Conservation (phyloP, 1,140 invertebrate species). For the Pogonus chalceus region DNA sequence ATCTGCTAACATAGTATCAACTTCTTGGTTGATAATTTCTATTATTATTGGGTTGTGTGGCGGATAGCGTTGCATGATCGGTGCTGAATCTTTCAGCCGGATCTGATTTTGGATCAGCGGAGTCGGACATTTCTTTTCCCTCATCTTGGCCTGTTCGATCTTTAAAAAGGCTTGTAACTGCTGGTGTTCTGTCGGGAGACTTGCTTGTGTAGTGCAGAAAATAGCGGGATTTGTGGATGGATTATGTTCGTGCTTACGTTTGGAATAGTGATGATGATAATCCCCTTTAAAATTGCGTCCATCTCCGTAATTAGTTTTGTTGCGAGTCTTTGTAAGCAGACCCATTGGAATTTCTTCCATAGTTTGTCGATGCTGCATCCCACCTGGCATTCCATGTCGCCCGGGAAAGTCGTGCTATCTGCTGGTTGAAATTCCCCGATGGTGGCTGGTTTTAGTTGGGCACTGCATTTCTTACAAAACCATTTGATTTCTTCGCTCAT, state of each 20-base stretch:
- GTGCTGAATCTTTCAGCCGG: neutral
- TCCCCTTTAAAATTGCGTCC: neutral
- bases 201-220: neutral
- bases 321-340: neutral
- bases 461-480: neutral
- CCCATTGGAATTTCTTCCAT: neutral
- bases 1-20: slow-evolving; percentile 22
- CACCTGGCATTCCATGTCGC: neutral
- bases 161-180: neutral
- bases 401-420: neutral
- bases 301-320: neutral
- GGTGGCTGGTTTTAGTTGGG: neutral
- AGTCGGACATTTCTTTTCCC: neutral
- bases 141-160: neutral
- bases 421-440: neutral
- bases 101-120: neutral
- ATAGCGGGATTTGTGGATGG: neutral
- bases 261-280: neutral
- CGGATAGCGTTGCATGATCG: slow-evolving; percentile 4
- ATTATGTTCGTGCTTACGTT: neutral
- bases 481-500: neutral
- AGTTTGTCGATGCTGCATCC: neutral
- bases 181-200: neutral
- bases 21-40: slow-evolving; percentile 16
- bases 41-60: slow-evolving; percentile 11